These are phyloP conservation scores for Hipparchia sbordonii DNA, from an alignment of 2,888 invertebrate species.

Conservation along the genomic window DNA sequence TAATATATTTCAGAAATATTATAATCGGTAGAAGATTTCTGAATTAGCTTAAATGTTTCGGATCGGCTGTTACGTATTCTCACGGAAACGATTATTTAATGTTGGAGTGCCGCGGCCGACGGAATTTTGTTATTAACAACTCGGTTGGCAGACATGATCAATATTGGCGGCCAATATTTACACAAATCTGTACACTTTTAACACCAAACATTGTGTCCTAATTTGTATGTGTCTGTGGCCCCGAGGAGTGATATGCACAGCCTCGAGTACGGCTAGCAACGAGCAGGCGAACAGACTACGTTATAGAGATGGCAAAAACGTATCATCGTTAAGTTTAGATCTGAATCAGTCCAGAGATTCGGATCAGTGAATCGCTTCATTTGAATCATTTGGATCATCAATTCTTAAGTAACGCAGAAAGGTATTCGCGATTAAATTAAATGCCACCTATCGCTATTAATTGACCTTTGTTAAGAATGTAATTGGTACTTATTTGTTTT, in stretches of 20 bases:
- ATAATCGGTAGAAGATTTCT: not conserved
- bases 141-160: constrained; percentile 67
- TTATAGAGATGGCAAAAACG: too few relatives aligned
- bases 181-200: constrained; percentile 73
- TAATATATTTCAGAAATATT: constrained; percentile 20
- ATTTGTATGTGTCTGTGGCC: constrained; percentile 57
- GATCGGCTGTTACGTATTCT: constrained; percentile 28
- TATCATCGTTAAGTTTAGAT: too few relatives aligned
- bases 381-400: too few relatives aligned
- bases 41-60: constrained; percentile 10
- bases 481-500: too few relatives aligned
- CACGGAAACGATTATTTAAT: constrained; percentile 53
- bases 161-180: constrained; percentile 70
- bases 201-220: constrained; percentile 70
- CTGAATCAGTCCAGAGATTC: too few relatives aligned
- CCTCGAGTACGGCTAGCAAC: constrained; percentile 40
- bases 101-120: constrained; percentile 48
- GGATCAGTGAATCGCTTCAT: too few relatives aligned
- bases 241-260: constrained; percentile 35
- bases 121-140: constrained; percentile 61
- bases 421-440: too few relatives aligned
- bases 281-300: constrained; percentile 24
- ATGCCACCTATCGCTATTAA: too few relatives aligned
- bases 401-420: too few relatives aligned
- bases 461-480: too few relatives aligned